Conservation (phyloP, 1,140 invertebrate species). For the Euura saliciscinereae region DNA sequence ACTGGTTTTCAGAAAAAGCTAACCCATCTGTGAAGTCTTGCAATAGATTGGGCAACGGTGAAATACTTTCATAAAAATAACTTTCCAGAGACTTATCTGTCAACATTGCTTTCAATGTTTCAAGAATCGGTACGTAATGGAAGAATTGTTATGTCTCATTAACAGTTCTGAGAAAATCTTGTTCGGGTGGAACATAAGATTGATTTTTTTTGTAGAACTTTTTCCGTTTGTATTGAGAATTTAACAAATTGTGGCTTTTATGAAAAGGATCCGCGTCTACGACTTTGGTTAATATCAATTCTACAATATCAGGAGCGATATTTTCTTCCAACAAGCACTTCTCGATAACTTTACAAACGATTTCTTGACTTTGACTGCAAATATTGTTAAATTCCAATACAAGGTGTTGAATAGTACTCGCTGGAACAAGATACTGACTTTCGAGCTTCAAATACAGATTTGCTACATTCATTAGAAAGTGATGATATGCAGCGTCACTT, state of each 20-base stretch:
- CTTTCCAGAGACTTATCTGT: constrained; percentile 30
- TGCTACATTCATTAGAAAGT: background rate
- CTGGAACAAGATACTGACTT: background rate
- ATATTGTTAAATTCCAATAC: background rate
- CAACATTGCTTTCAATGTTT: constrained; percentile 34
- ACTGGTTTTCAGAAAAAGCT: constrained; percentile 36
- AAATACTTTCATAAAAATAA: constrained; percentile 20
- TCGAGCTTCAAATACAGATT: background rate
- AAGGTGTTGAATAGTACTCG: constrained; percentile 2
- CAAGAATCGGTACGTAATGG: constrained; percentile 35
- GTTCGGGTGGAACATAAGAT: constrained; percentile 26
- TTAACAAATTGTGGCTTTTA: constrained; percentile 11
- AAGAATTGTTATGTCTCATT: constrained; percentile 30
- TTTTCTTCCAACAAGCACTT: background rate
- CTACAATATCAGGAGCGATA: background rate
- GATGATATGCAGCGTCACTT: background rate
- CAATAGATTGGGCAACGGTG: constrained; percentile 24
- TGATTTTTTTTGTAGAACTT: constrained; percentile 33
- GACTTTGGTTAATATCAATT: background rate
- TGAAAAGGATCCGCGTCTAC: constrained; percentile 13
- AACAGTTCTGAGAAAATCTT: constrained; percentile 14
- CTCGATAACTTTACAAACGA: background rate
- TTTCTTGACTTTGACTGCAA: background rate
- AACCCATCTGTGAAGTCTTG: constrained; percentile 41
- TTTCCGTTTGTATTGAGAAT: constrained; percentile 17